Percentiles rank a stretch among this genome's conserved stretches.
phyloP scores from a whole-genome alignment of 2,113 vertebrate species.

The Bubo blakistoni region DNA sequence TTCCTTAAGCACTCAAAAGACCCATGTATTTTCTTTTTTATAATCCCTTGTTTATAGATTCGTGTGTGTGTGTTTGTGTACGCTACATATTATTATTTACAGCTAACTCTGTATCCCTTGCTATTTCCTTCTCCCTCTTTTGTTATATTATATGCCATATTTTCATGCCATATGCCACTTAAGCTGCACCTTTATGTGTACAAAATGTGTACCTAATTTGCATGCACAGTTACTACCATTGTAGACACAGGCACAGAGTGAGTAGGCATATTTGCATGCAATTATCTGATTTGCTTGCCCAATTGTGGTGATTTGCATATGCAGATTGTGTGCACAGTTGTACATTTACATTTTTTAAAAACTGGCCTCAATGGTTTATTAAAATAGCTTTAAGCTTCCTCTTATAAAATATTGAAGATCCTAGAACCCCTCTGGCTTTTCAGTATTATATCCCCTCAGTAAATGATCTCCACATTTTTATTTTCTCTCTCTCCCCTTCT shows the following conservation, averaged over 20 bases:
- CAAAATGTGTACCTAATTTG: conserved; percentile 62
- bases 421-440: conserved; percentile 44
- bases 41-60: conserved; percentile 12
- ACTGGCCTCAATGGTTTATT: conserved; percentile 53
- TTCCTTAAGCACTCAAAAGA: neutral
- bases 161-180: conserved; percentile 62
- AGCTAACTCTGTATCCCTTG: conserved; percentile 38
- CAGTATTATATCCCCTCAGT: conserved; percentile 13
- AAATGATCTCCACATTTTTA: conserved; percentile 42
- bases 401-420: conserved; percentile 52
- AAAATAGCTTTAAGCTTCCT: conserved; percentile 46
- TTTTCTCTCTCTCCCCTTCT: neutral
- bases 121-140: conserved; percentile 51
- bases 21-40: neutral
- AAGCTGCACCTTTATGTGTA: conserved; percentile 65
- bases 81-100: conserved; percentile 53
- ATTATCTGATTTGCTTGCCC: conserved; percentile 69
- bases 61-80: conserved; percentile 40
- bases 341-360: conserved; percentile 59
- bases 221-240: conserved; percentile 66
- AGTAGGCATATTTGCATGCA: conserved; percentile 67
- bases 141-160: conserved; percentile 56
- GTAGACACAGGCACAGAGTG: conserved; percentile 54
- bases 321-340: conserved; percentile 60
- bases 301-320: conserved; percentile 56